Conservation (phyloP, 2,113 vertebrate genomes). For the Myotis brandtii region DNA sequence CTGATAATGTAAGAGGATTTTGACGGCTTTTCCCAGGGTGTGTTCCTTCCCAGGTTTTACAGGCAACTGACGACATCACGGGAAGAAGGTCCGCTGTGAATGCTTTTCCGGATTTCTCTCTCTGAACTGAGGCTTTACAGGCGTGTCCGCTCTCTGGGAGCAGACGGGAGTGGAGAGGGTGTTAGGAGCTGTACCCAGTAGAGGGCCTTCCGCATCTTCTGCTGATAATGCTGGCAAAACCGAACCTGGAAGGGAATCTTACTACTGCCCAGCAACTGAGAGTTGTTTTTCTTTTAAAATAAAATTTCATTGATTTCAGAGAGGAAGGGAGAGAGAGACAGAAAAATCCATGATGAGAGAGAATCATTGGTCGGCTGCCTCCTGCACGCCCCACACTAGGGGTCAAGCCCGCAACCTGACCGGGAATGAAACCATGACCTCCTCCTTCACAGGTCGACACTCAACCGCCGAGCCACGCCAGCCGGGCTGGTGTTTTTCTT, state of each 20-base stretch:
- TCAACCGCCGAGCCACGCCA: no score
- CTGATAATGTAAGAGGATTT: background rate
- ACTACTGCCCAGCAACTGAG: background rate
- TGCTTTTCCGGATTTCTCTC: background rate
- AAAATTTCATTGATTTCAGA: no score
- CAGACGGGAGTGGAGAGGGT: background rate
- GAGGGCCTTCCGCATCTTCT: conserved; percentile 47
- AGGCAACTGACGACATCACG: background rate
- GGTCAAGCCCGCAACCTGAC: no score
- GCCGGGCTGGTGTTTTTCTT: background rate
- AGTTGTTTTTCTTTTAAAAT: background rate
- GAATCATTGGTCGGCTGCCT: no score
- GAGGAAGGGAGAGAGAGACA: no score
- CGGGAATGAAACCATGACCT: no score
- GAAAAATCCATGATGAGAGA: no score
- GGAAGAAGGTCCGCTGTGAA: background rate
- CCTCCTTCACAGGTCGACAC: no score
- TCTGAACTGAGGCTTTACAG: background rate
- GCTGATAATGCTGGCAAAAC: background rate
- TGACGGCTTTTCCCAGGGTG: background rate
- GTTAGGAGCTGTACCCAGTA: background rate
- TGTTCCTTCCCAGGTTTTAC: background rate
- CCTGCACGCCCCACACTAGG: no score
- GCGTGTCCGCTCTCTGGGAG: background rate
- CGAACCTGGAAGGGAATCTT: background rate